Conservation (phyloP, 2,113 vertebrate species). For the Macquaria ambigua region DNA sequence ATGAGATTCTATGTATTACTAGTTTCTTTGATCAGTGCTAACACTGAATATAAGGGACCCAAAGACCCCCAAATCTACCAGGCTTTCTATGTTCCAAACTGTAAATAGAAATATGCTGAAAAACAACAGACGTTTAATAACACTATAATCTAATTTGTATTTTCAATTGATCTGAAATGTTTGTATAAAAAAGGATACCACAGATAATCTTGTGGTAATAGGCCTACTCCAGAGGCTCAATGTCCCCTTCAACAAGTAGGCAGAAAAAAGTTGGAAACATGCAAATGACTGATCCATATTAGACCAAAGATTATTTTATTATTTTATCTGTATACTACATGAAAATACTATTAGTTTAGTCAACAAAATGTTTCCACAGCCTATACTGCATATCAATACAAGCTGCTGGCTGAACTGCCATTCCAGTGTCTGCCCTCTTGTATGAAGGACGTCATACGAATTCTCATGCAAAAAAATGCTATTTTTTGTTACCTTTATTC, state of each 20-base stretch:
- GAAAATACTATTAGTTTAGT: background rate
- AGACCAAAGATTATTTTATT: background rate
- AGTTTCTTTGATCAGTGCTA: background rate
- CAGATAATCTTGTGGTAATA: too few relatives aligned
- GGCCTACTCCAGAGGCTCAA: background rate
- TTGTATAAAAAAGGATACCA: background rate
- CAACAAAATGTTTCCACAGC: background rate
- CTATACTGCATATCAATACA: background rate
- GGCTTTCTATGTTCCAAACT: background rate
- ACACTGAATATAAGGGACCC: background rate
- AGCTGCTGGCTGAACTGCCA: background rate
- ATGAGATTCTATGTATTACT: background rate
- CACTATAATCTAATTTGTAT: background rate
- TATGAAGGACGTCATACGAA: background rate
- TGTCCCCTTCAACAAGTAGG: slow-evolving; percentile 1
- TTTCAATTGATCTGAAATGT: background rate
- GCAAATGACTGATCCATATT: background rate
- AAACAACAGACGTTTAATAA: background rate
- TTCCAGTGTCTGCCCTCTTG: background rate
- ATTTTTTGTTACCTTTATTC: background rate
- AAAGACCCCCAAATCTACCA: too few relatives aligned
- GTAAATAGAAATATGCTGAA: background rate
- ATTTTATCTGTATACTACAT: too few relatives aligned
- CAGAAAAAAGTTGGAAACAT: background rate
- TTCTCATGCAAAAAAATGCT: background rate